These are phyloP conservation scores for Leptinotarsa lineolata DNA, from an alignment of 1,140 invertebrate genomes.

Conservation along the genomic window DNA sequence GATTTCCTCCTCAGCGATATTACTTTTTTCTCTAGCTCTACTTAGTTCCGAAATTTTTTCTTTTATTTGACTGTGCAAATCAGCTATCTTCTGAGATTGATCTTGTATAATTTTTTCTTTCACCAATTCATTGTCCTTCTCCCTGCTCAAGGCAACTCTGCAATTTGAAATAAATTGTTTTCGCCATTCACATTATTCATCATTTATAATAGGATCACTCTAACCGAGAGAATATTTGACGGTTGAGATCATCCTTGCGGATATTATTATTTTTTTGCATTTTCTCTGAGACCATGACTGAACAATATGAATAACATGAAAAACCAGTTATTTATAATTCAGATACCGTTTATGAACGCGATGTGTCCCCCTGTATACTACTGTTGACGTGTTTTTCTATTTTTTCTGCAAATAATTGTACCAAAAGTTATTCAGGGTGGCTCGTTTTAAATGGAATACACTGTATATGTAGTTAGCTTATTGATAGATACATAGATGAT, in stretches of 20 bases:
- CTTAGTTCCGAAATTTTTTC: constrained; percentile 34
- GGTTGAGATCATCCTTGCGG: not conserved
- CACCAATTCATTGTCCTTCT: constrained; percentile 39
- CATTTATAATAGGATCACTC: not conserved
- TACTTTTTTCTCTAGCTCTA: constrained; percentile 29
- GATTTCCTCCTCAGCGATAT: constrained; percentile 32
- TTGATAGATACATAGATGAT: too few species aligned
- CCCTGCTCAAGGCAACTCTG: constrained; percentile 38
- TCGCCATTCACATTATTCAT: not conserved
- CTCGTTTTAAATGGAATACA: too few species aligned
- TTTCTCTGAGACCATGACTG: not conserved
- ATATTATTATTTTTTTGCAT: not conserved
- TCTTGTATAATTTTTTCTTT: constrained; percentile 49
- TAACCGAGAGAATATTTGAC: not conserved
- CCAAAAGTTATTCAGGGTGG: too few species aligned
- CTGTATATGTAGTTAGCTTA: too few species aligned
- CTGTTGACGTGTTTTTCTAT: too few species aligned
- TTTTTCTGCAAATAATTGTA: too few species aligned
- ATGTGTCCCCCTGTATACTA: too few species aligned
- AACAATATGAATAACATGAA: not conserved
- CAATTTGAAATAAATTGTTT: constrained; percentile 20
- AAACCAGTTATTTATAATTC: too few species aligned
- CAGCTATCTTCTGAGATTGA: constrained; percentile 41
- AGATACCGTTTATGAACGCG: too few species aligned
- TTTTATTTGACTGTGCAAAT: constrained; percentile 38